These are phyloP conservation scores for Phyllotreta cruciferae DNA, from an alignment of 2,888 invertebrate genomes.

Conservation along the genomic window DNA sequence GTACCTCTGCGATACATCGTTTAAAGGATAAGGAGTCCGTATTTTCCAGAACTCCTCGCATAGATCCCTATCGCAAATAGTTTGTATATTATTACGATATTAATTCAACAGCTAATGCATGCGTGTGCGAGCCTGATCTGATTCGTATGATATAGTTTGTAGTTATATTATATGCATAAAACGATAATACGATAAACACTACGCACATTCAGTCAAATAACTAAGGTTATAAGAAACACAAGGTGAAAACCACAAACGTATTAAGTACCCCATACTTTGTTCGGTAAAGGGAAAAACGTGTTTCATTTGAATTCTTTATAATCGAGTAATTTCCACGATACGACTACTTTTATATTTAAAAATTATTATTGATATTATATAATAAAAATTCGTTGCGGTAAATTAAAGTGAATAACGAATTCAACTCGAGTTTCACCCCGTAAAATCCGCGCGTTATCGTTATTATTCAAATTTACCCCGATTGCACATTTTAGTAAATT, in stretches of 20 bases:
- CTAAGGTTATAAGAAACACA: conserved; percentile 20
- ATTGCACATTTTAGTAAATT: conserved; percentile 31
- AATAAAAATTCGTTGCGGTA: neutral
- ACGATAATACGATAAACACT: conserved; percentile 36
- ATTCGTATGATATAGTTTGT: conserved; percentile 40
- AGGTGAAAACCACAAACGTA: conserved; percentile 14
- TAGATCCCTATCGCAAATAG: conserved; percentile 36
- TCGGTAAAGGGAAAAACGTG: neutral
- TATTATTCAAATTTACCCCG: conserved; percentile 25
- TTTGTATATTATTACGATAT: conserved; percentile 42
- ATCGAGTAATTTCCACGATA: too few relatives aligned
- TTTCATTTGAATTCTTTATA: neutral
- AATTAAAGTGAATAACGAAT: neutral
- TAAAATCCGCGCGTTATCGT: conserved; percentile 21
- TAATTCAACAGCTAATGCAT: conserved; percentile 37
- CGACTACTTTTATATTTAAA: too few relatives aligned
- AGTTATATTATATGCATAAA: conserved; percentile 37
- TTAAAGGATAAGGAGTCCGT: conserved; percentile 23
- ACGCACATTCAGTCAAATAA: conserved; percentile 34
- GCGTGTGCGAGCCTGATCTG: conserved; percentile 34
- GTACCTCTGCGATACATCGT: conserved; percentile 1
- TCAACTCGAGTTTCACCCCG: conserved; percentile 22
- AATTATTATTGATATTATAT: too few relatives aligned
- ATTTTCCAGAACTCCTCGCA: conserved; percentile 23
- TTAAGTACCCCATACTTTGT: neutral